Evolutionary conservation across 2,888 invertebrate species (phyloP).

Genomic region (Drosophila multiciliata): DNA sequence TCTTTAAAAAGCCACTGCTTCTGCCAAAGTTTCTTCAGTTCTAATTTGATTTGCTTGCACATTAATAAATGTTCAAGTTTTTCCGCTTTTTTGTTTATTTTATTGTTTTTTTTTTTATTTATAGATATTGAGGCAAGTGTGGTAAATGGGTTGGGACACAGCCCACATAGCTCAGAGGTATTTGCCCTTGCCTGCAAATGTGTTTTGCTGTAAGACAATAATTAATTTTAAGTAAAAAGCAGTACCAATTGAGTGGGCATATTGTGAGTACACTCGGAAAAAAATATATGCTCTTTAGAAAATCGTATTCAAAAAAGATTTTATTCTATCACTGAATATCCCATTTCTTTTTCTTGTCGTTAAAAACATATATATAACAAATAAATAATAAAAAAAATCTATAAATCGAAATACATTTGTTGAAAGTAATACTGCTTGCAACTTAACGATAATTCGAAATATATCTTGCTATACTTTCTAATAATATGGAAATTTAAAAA

Average conservation of each 20-base stretch:
- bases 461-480: background rate
- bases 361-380: background rate
- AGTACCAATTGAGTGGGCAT: conserved; percentile 14
- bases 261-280: conserved; percentile 9
- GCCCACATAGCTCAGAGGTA: background rate
- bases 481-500: background rate
- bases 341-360: no score
- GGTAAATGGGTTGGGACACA: conserved; percentile 11
- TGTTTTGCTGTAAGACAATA: background rate
- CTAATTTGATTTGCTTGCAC: background rate
- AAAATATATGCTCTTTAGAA: background rate
- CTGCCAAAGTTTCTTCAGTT: background rate
- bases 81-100: background rate
- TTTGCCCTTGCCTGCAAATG: conserved; percentile 20
- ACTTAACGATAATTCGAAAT: background rate
- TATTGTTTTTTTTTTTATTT: background rate
- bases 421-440: background rate
- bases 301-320: background rate
- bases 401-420: background rate
- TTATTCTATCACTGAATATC: background rate
- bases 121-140: conserved; percentile 12
- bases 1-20: conserved; percentile 22
- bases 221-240: conserved; percentile 5
- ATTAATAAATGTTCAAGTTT: background rate
- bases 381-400: background rate